Evolutionary conservation across 2,888 invertebrate species (phyloP).

Genomic region (Cephus rjabovi): DNA sequence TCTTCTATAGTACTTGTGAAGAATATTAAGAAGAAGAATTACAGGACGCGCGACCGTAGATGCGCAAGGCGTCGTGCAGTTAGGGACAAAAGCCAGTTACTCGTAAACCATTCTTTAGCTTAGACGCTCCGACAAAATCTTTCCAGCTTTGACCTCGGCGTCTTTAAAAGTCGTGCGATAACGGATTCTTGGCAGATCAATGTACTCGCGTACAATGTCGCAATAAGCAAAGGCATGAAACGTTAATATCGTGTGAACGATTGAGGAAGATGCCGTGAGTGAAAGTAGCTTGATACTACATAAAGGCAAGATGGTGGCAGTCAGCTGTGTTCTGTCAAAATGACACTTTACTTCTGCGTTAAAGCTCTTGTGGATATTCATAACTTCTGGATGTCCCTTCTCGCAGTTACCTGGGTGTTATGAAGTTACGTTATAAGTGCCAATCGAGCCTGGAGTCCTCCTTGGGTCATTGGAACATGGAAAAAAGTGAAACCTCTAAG

Average conservation of each 20-base stretch:
- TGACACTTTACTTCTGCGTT: slow-evolving; percentile 23
- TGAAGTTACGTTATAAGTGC: background rate
- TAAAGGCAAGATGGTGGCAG: slow-evolving; percentile 37
- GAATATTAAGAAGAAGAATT: background rate
- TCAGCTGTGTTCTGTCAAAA: slow-evolving; percentile 50
- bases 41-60: background rate
- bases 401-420: background rate
- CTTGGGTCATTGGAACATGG: background rate
- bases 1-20: background rate
- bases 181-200: background rate
- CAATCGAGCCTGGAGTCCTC: background rate
- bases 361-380: background rate
- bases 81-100: background rate
- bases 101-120: background rate
- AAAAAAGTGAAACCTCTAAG: background rate
- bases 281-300: background rate
- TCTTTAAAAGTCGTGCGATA: background rate
- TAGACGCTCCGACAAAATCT: background rate
- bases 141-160: background rate
- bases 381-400: background rate
- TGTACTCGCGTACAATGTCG: background rate
- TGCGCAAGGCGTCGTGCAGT: background rate
- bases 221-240: background rate
- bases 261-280: background rate
- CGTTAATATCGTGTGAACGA: background rate